These are phyloP conservation scores for Perizoma affinitatum DNA, from an alignment of 2,888 invertebrate genomes.

Conservation along the genomic window DNA sequence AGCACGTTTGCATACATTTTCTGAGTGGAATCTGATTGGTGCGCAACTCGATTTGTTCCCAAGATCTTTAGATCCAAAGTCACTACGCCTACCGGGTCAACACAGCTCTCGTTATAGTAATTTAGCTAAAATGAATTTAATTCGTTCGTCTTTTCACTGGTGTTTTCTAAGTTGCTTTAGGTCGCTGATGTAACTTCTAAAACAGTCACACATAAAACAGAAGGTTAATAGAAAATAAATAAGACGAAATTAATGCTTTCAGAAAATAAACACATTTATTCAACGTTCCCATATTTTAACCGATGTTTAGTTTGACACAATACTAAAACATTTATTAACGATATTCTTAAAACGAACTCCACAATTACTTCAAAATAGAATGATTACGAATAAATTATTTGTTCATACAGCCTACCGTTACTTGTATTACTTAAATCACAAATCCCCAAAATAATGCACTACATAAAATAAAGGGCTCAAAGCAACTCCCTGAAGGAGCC, in stretches of 20 bases:
- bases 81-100: too few relatives aligned
- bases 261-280: constrained; percentile 32
- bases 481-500: constrained; percentile 24
- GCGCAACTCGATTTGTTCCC: too few relatives aligned
- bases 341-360: constrained; percentile 12
- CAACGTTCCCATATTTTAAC: constrained; percentile 33
- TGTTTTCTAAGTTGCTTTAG: too few relatives aligned
- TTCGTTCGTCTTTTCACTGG: too few relatives aligned
- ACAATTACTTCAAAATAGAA: constrained; percentile 5
- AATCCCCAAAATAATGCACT: constrained; percentile 19
- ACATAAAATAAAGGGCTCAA: constrained; percentile 20
- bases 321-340: constrained; percentile 5
- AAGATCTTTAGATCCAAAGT: too few relatives aligned
- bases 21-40: too few relatives aligned
- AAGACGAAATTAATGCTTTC: constrained; percentile 28
- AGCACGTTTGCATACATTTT: too few relatives aligned
- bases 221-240: constrained; percentile 15
- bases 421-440: constrained; percentile 3
- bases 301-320: constrained; percentile 20
- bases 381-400: constrained; percentile 17
- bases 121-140: too few relatives aligned
- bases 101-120: too few relatives aligned
- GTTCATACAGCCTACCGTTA: constrained; percentile 34
- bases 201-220: too few relatives aligned
- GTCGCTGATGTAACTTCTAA: too few relatives aligned